Percentiles rank a stretch among this genome's conserved stretches.
These are phyloP conservation scores for Sitta europaea DNA, from an alignment of 2,113 vertebrate species.

Conservation along the genomic window DNA sequence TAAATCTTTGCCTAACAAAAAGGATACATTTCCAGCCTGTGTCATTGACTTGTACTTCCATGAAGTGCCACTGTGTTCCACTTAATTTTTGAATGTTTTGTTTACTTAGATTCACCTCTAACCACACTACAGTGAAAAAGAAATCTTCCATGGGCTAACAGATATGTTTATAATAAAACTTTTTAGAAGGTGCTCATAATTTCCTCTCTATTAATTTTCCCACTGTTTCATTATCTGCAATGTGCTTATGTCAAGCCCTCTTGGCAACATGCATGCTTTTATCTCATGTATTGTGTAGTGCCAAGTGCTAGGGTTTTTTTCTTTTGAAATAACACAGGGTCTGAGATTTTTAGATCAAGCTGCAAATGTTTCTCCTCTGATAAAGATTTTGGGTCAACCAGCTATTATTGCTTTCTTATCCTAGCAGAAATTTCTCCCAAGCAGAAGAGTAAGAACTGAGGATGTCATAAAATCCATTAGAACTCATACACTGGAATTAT, in stretches of 20 bases:
- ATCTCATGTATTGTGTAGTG: neutral
- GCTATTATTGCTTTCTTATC: neutral
- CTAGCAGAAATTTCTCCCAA: neutral
- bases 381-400: conserved; percentile 11
- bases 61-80: neutral
- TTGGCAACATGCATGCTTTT: neutral
- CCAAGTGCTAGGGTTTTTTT: neutral
- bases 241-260: neutral
- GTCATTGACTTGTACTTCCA: neutral
- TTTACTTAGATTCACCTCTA: neutral
- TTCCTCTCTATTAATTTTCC: neutral
- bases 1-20: neutral
- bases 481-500: neutral
- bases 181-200: neutral
- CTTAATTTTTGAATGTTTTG: neutral
- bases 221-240: neutral
- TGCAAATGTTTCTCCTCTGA: neutral
- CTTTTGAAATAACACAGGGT: neutral
- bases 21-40: neutral
- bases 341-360: conserved; percentile 22
- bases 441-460: neutral
- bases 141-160: neutral
- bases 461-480: neutral
- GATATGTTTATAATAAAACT: neutral
- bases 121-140: neutral